Evolutionary conservation across 2,888 invertebrate species (phyloP).

Genomic region (Glyphotaelius pellucidus): DNA sequence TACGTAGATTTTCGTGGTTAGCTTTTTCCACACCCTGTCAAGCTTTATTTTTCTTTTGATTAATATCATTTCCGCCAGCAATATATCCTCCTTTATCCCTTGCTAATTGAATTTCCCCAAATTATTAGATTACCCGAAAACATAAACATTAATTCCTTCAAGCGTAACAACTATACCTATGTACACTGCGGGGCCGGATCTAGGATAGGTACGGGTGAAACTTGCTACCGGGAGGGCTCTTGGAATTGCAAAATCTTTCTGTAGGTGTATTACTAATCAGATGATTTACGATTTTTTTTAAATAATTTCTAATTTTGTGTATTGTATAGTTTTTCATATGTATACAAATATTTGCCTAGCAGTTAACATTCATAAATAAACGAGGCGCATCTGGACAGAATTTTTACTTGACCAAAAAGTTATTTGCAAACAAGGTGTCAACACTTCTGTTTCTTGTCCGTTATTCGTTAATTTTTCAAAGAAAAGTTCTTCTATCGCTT

Average conservation of each 20-base stretch:
- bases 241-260: neutral
- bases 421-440: too few relatives aligned
- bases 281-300: too few relatives aligned
- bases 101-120: neutral
- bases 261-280: too few relatives aligned
- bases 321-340: too few relatives aligned
- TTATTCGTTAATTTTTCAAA: too few relatives aligned
- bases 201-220: neutral
- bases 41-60: neutral
- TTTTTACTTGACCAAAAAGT: too few relatives aligned
- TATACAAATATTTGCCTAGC: too few relatives aligned
- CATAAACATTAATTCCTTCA: neutral
- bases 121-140: neutral
- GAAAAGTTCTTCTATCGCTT: too few relatives aligned
- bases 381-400: too few relatives aligned
- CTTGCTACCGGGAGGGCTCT: neutral
- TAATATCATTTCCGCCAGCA: neutral
- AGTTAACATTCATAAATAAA: too few relatives aligned
- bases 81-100: constrained; percentile 2
- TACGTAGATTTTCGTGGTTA: neutral
- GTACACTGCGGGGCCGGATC: neutral
- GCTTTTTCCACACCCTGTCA: neutral
- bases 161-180: neutral
- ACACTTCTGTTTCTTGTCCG: too few relatives aligned
- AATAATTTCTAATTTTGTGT: too few relatives aligned